These are phyloP conservation scores for Eurystomus glaucurus DNA, from an alignment of 2,797 vertebrate genomes.

Conservation along the genomic window DNA sequence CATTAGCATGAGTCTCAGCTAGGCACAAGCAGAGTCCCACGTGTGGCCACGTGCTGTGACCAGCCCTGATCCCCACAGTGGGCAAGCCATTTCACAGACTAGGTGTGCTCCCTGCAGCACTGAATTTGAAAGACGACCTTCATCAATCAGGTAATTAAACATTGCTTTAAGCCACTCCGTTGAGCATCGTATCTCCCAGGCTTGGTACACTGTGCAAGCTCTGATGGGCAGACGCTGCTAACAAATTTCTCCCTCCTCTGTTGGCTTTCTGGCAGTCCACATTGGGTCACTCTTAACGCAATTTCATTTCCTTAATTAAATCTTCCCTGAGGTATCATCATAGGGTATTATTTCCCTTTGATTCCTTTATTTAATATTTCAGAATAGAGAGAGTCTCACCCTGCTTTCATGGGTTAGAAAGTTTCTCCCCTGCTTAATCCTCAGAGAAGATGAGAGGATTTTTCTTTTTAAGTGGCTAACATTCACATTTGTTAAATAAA, in stretches of 20 bases:
- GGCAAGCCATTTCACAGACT: not conserved
- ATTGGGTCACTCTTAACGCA: constrained; percentile 41
- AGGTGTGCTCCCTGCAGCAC: not conserved
- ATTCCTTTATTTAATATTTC: constrained; percentile 60
- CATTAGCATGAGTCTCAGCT: fast-evolving
- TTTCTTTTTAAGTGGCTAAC: not conserved
- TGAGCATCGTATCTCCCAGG: not conserved
- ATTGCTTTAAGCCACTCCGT: not conserved
- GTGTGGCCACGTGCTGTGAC: fast-evolving
- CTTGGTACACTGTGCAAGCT: not conserved
- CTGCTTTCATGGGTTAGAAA: not conserved
- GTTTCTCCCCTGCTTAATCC: not conserved
- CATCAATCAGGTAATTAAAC: not conserved
- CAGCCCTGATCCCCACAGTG: not conserved
- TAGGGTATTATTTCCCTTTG: constrained; percentile 37
- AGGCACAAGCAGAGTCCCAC: not conserved
- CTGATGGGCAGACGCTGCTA: not conserved
- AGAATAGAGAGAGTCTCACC: not conserved
- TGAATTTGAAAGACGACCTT: not conserved
- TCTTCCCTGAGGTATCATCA: constrained; percentile 33
- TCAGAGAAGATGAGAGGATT: not conserved
- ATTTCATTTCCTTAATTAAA: constrained; percentile 69
- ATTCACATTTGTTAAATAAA: not conserved
- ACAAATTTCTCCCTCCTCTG: not conserved
- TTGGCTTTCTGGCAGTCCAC: constrained; percentile 40